Base-by-base conservation (phyloP, 2,888 invertebrate genomes). In the Eurytoma californica region DNA sequence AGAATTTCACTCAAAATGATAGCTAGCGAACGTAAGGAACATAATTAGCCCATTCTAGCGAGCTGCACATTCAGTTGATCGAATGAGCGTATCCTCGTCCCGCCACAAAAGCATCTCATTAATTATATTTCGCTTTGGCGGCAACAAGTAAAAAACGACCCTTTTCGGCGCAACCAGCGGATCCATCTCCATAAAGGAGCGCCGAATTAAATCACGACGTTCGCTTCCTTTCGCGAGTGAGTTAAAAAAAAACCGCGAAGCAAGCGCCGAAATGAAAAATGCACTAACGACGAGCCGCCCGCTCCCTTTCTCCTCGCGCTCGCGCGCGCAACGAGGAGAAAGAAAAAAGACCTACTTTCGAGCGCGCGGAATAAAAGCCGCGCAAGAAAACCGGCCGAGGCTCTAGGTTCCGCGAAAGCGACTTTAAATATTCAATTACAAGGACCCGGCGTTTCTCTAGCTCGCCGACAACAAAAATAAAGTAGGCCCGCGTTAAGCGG, bases 401-500 rank as follows among this genome's bases (percentile, higher is more conserved):
- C 39, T 39, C 24, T 13, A 13, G 28, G 24, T 58, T 75, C 68
- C 55, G 39, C 53, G 75, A 74, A 74, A 67, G 66, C 20, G 18
- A n/a, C 47, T 55, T 69, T 20, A 69, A 69, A 61, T 76, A 76
- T 76, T 76, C 69, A 61, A 69, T 69, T 70, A 70, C 70, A 63
- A 57, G 60, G 66, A 73, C 9, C 57, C 49, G 28, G 16, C 18
- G n/a, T 55, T 55, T 28, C 67, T 51, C 67, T 28, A 28, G n/a
- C 24, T n/a, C 18, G 14, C 63, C 12, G 12, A n/a, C 18, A 60
- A 49, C 51, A 53, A 63, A 72, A 53, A 72, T 53, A 63, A 72
- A 66, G 66, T 60, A 75, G 68, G 75, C 67, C 60, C 74, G 18
- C 61, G 72, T 18, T 14, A 18, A 16, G 14, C 55, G 14, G 3